Base-by-base conservation (phyloP, 2,888 invertebrate species). In the Megamerina dolium region DNA sequence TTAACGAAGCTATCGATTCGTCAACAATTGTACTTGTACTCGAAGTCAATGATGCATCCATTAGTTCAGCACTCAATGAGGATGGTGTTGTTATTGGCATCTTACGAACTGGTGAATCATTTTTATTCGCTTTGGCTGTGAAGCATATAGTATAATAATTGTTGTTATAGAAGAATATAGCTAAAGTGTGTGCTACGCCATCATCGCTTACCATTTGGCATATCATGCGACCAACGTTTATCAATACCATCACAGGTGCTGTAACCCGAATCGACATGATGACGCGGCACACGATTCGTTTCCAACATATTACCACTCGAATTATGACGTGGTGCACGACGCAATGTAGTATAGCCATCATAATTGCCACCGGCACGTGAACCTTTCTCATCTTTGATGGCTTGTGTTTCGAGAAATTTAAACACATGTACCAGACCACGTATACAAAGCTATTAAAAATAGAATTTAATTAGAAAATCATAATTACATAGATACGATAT, bases 361-460 rank as follows among this genome's bases (percentile, higher is more conserved):
- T 68, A 66, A 40, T 70, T 68, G 41, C 69, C 69, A n/a, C 63
- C 66, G 12, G 63, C 58, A 6, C 68, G 63, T 4, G 63, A 62
- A 13, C 66, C 64, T 49, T 67, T 68, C 53, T 72, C 72, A 38
- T 75, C 79, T 71, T 85, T 87, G 63, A 81, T 80, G 36, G 91
- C 88, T 74, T 90, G 87, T 63, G 85, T 85, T 70, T 93, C 92
- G 56, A 95, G 77, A 74, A 87, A 93, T 72, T 94, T 94, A 77
- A 93, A 93, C 60, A 95, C 89, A 73, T 95, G 94, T 64, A 91
- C 88, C 64, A 90, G 81, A 57, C 95, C 94, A 69, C 92, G 82
- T 73, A 85, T 85, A 74, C 93, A 94, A 9, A 68, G 64, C 68
- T 68, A 36, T 33, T 18, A 37, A 16, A 27, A 12, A 12, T 8